Base-by-base conservation (phyloP, 2,888 invertebrate genomes). In the Polylopha cassiicola region DNA sequence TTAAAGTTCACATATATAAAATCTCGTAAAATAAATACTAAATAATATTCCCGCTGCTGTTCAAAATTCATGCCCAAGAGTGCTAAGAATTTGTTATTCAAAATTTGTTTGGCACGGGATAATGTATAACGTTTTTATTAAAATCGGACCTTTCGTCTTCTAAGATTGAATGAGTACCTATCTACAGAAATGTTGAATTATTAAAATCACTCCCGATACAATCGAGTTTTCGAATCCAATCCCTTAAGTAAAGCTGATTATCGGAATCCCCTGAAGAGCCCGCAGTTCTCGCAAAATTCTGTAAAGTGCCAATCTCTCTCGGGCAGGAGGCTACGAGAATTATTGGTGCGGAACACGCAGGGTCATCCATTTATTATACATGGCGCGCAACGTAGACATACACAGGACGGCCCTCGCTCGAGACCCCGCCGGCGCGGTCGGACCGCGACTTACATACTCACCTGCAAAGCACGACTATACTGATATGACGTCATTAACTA, bases 221-320 rank as follows among this genome's bases (percentile, higher is more conserved):
- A 80, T 79, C 63, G 75, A 73, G 70, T 77, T 79, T 67, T 73
- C 68, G 71, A 72, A 80, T 75, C 74, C 79, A 81, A 81, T 82
- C 78, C 77, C 78, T 79, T 81, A 82, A 81, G 84, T 78, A 80
- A 81, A 80, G 77, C 76, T 79, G 80, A 81, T 81, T 82, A 80
- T 80, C 65, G 72, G 65, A 72, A 76, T 74, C 70, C 75, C 64
- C 66, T 46, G 59, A 65, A 70, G 73, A 66, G 61, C 61, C 60
- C 57, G 59, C 62, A 56, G 49, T 64, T 65, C 66, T 65, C 66
- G 68, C 72, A 76, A 62, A 72, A 74, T 72, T 73, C 67, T 74
- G 58, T 69, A 73, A 76, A 82, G 75, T 78, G 73, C 74, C 79
- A 80, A 81, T 80, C 74, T 73, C 68, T 65, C 68, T 66, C 64